Evolutionary conservation across 2,113 vertebrate genomes (phyloP).

Genomic region (Noturus placidus): DNA sequence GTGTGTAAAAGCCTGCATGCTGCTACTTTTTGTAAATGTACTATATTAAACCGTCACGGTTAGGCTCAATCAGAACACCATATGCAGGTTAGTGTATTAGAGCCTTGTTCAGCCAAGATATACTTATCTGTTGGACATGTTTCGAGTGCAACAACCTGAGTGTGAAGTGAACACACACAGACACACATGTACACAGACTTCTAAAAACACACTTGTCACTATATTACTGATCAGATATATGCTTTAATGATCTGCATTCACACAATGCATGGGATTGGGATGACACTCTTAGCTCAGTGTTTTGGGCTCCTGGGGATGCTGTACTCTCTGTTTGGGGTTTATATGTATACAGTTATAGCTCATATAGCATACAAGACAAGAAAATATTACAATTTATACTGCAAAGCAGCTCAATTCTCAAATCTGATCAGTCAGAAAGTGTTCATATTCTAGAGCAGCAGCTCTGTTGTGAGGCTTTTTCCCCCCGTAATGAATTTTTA

Average conservation of each 20-base stretch:
- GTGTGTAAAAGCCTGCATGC: neutral
- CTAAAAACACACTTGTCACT: neutral
- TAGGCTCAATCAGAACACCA: neutral
- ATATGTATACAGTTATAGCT: neutral
- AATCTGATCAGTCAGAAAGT: neutral
- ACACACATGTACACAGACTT: neutral
- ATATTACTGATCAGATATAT: neutral
- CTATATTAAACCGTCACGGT: neutral
- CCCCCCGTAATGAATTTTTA: neutral
- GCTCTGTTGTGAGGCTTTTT: neutral
- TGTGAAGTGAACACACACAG: slow-evolving; percentile 32
- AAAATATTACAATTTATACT: neutral
- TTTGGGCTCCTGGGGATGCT: neutral
- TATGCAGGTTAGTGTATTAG: slow-evolving; percentile 11
- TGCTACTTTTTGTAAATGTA: neutral
- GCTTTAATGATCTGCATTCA: neutral
- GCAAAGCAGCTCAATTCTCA: neutral
- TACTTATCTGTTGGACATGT: slow-evolving; percentile 47
- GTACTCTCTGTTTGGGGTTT: neutral
- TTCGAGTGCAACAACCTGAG: slow-evolving; percentile 30
- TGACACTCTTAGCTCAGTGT: neutral
- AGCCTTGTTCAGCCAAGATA: slow-evolving; percentile 12
- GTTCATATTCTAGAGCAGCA: neutral
- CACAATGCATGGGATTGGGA: neutral
- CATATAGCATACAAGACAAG: neutral